Base-by-base conservation (phyloP, 2,888 invertebrate species). In the Eurytoma californica region DNA sequence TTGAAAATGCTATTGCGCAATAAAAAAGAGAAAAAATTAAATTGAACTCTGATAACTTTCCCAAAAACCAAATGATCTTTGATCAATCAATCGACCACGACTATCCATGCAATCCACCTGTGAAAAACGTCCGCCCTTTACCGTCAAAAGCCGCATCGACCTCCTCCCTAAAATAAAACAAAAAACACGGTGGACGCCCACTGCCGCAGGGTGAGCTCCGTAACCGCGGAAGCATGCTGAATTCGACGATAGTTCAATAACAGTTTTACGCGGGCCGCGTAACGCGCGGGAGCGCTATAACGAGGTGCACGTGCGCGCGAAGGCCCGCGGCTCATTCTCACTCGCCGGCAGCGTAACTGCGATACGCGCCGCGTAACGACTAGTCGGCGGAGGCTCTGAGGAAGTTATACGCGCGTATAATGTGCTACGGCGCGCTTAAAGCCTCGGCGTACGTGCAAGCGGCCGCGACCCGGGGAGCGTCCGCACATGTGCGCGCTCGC, bases 401-500 rank as follows among this genome's bases (percentile, higher is more conserved):
- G 39, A 39, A 68, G 49, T 68, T 68, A 55, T 53, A n/a, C 68
- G 20, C 57, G 65, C 65, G 55, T 30, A 47, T 55, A 72, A 72
- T 55, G 69, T 24, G 60, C 60, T 51, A 60, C 24, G 60, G 20
- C 24, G 53, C 67, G 74, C 16, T 47, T 30, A 55, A 30, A 28
- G 28, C 30, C n/a, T 18, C 12, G 9, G 24, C 14, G 28, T 13
- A 14, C 14, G 60, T 7, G 60, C 14, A 14, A 12, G 28, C 5
- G 60, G 14, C 1, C 60, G 61, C 63, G 47, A 2, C 7, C 28
- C 0, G 12, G 16, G 16, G 20, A 16, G 63, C 24, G 16, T 65
- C 60, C 73, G 78, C 78, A 82, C 82, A 82, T 80, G 80, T 74
- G 74, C 77, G 77, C 66, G 81, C 72, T 1, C 12, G 28, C 61